Percentiles rank a stretch among this genome's conserved stretches.
phyloP scores from a whole-genome alignment of 2,113 vertebrate genomes.

The Chitala chitala region DNA sequence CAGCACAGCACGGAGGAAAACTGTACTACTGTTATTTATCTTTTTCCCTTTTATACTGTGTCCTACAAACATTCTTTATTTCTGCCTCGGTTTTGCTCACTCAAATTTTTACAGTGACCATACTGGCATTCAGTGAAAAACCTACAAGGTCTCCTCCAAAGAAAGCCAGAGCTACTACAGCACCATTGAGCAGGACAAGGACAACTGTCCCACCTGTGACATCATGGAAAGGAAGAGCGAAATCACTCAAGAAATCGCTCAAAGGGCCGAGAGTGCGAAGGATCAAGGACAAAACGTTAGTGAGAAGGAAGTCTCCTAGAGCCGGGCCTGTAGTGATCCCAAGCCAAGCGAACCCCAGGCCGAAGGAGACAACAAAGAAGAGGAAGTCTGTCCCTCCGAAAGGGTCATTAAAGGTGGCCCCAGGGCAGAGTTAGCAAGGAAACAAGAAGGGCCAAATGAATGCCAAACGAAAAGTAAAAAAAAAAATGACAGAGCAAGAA shows the following conservation, averaged over 20 bases:
- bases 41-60: background rate
- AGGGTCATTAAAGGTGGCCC: background rate
- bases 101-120: slow-evolving; percentile 49
- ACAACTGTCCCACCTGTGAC: background rate
- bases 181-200: slow-evolving; percentile 8
- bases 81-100: background rate
- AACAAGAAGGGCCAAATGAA: too few relatives aligned
- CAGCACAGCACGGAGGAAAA: too few relatives aligned
- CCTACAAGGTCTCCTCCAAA: slow-evolving; percentile 56
- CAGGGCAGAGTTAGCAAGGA: too few relatives aligned
- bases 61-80: too few relatives aligned
- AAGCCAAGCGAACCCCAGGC: background rate
- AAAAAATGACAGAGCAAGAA: too few relatives aligned
- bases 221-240: background rate
- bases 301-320: background rate
- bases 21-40: too few relatives aligned
- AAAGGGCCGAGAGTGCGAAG: background rate
- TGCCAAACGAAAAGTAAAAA: too few relatives aligned
- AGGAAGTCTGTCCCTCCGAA: background rate
- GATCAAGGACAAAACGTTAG: background rate
- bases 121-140: slow-evolving; percentile 49
- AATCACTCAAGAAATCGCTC: background rate
- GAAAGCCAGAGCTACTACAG: slow-evolving; percentile 47
- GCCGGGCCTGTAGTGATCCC: too few relatives aligned
- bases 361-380: background rate